phyloP scores from a whole-genome alignment of 2,113 vertebrate genomes.

The Eurystomus gularis region DNA sequence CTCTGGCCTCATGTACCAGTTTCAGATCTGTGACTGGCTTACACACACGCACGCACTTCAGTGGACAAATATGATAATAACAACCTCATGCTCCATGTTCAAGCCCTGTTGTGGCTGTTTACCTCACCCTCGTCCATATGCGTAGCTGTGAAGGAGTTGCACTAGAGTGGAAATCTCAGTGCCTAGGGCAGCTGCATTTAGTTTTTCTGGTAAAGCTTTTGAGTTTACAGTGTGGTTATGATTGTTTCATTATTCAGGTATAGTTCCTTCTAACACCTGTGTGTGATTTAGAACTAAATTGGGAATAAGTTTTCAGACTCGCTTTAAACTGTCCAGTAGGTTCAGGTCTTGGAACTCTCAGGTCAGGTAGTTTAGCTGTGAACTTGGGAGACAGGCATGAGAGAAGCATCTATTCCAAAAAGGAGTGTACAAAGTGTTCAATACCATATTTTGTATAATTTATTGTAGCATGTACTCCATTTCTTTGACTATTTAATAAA shows the following conservation, averaged over 20 bases:
- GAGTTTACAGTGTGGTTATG: background rate
- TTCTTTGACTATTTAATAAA: background rate
- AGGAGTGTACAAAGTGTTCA: background rate
- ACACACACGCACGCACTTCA: background rate
- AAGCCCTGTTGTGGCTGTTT: background rate
- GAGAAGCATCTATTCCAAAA: background rate
- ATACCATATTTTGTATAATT: background rate
- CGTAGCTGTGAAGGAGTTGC: background rate
- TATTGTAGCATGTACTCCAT: background rate
- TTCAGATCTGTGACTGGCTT: background rate
- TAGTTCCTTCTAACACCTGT: background rate
- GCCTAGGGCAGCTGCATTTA: background rate
- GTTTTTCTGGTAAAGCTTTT: background rate
- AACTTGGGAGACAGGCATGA: background rate
- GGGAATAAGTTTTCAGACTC: background rate
- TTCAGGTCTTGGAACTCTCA: background rate
- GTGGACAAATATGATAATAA: fast-evolving
- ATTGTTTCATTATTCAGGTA: background rate
- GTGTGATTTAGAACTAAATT: background rate
- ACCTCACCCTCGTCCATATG: background rate
- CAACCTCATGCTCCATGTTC: background rate
- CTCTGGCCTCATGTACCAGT: background rate
- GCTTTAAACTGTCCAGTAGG: background rate
- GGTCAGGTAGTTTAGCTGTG: background rate
- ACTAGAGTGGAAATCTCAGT: background rate